These are phyloP conservation scores for Callorhinus ursinus DNA, from an alignment of 2,113 vertebrate genomes.

Conservation along the genomic window DNA sequence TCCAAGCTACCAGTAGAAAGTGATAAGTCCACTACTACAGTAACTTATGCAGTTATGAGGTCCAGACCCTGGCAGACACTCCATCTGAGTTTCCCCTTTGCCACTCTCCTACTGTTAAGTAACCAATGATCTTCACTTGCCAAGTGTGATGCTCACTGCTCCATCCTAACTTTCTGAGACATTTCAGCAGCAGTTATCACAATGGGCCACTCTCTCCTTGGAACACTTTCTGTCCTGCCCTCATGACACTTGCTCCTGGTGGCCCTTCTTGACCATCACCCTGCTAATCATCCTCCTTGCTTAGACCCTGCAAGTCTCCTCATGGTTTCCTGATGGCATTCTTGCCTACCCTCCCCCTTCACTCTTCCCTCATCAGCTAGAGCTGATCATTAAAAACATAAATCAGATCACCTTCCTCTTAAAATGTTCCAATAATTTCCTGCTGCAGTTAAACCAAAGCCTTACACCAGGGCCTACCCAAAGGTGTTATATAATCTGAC, in stretches of 20 bases:
- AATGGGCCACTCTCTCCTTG: not conserved
- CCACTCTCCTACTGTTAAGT: not conserved
- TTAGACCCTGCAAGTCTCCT: not conserved
- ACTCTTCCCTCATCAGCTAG: not conserved
- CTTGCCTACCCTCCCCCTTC: not conserved
- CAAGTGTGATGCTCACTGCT: fast-evolving
- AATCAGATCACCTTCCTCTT: not conserved
- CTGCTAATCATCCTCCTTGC: no score
- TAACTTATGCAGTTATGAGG: no score
- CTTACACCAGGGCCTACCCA: not conserved
- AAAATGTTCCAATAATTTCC: not conserved
- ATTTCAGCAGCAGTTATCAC: not conserved
- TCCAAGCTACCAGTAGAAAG: not conserved
- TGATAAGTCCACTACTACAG: not conserved
- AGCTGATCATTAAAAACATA: not conserved
- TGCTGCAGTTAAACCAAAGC: not conserved
- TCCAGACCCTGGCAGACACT: not conserved
- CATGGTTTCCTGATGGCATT: not conserved
- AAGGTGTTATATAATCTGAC: not conserved
- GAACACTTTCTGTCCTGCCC: not conserved
- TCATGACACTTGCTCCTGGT: not conserved
- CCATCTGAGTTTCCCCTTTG: not conserved
- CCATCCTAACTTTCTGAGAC: not conserved
- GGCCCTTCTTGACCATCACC: not conserved
- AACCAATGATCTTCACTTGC: not conserved